Conservation (phyloP, 2,113 vertebrate genomes). For the Carollia perspicillata region DNA sequence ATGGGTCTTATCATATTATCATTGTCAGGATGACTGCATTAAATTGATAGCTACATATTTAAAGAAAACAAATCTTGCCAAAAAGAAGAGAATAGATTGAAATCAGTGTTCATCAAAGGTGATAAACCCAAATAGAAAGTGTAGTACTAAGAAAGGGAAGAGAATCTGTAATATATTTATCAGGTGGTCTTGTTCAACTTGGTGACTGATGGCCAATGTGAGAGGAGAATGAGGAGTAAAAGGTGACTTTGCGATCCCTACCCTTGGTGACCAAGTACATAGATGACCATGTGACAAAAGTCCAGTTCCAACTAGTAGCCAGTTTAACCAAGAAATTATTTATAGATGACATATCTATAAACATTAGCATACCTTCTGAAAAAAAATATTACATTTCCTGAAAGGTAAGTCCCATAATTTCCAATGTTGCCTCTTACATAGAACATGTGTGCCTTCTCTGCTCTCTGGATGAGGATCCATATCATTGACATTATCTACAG, state of each 20-base stretch:
- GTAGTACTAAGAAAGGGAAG: not conserved
- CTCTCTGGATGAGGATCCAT: not conserved
- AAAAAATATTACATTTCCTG: no score
- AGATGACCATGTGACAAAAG: not conserved
- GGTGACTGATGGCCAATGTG: not conserved
- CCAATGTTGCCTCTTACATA: rapidly evolving
- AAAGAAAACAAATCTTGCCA: not conserved
- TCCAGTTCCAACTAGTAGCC: not conserved
- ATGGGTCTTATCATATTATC: not conserved
- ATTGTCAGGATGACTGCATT: not conserved
- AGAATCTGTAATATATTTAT: not conserved
- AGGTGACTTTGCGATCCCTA: not conserved
- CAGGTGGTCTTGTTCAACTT: not conserved
- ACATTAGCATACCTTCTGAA: not conserved
- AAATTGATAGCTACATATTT: not conserved
- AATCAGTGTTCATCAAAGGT: not conserved
- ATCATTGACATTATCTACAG: not conserved
- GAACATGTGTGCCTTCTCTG: not conserved
- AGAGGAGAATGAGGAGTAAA: not conserved
- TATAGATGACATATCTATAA: not conserved
- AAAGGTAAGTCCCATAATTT: not conserved
- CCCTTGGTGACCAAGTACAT: not conserved
- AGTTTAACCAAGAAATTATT: not conserved
- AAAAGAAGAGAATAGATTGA: not conserved
- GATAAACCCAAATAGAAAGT: not conserved